phyloP scores from a whole-genome alignment of 2,797 vertebrate genomes.

The Coilia nasus region DNA sequence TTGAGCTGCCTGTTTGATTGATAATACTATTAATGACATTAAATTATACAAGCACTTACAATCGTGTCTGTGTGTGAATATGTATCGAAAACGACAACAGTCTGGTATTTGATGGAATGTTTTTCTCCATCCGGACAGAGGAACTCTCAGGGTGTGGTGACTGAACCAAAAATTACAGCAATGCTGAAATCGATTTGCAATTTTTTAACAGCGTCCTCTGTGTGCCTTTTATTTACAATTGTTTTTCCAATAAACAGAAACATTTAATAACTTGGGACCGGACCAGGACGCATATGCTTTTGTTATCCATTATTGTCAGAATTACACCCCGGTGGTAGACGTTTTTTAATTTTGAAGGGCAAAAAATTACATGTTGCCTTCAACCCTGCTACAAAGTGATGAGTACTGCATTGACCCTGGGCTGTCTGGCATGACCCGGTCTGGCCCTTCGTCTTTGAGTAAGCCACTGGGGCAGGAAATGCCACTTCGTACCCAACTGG shows the following conservation, averaged over 20 bases:
- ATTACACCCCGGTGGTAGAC: background rate
- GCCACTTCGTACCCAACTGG: background rate
- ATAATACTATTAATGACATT: background rate
- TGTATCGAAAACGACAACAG: background rate
- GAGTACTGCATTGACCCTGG: background rate
- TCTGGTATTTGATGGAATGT: background rate
- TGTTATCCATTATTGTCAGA: background rate
- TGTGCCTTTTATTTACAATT: too few relatives aligned
- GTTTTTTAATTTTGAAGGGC: background rate
- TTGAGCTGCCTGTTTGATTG: constrained; percentile 13
- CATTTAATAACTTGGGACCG: too few relatives aligned
- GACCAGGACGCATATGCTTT: too few relatives aligned
- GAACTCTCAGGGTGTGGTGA: background rate
- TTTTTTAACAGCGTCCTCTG: too few relatives aligned
- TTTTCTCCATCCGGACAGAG: background rate
- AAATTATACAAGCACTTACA: constrained; percentile 26
- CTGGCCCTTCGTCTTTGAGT: background rate
- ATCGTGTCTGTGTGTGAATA: background rate
- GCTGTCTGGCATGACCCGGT: background rate
- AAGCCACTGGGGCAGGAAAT: background rate
- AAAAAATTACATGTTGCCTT: background rate
- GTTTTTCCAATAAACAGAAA: too few relatives aligned
- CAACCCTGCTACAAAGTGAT: background rate
- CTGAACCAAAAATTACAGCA: too few relatives aligned
- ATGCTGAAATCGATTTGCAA: too few relatives aligned